Conservation (phyloP, 2,888 invertebrate genomes). For the Molorchus minor region DNA sequence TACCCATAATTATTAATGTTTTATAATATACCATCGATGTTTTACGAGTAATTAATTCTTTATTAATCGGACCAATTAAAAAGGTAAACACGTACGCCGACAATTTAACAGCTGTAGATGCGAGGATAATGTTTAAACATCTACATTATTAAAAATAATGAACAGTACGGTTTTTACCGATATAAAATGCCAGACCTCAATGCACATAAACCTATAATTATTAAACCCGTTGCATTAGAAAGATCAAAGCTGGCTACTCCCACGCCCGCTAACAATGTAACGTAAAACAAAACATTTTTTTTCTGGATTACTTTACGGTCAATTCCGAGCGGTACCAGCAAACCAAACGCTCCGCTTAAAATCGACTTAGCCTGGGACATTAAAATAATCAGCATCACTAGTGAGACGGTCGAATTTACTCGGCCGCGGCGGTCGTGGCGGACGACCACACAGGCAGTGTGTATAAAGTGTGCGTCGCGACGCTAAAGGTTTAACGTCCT, state of each 20-base stretch:
- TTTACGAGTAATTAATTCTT: neutral
- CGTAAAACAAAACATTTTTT: constrained; percentile 15
- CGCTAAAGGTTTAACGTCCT: neutral
- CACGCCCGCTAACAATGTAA: constrained; percentile 6
- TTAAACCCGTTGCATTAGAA: constrained; percentile 7
- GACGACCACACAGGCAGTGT: constrained; percentile 13
- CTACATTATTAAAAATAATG: constrained; percentile 6
- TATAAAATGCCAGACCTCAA: neutral
- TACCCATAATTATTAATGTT: no score
- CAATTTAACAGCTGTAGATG: neutral
- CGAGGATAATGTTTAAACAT: neutral
- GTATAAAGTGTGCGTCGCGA: neutral
- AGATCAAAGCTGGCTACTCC: constrained; percentile 13
- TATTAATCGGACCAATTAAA: neutral
- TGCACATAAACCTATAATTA: constrained; percentile 2
- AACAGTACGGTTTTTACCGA: constrained; percentile 3
- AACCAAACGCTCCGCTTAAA: constrained; percentile 19
- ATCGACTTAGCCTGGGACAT: constrained; percentile 25
- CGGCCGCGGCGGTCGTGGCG: neutral
- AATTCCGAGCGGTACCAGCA: constrained; percentile 11
- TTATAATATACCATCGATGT: no score
- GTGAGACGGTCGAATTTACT: constrained; percentile 7
- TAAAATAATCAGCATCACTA: constrained; percentile 29
- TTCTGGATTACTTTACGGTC: constrained; percentile 23
- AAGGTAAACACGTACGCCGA: neutral